Evolutionary conservation across 2,888 invertebrate species (phyloP), one percentile per base, ranked within the genome.

Genomic region (Linyphia triangularis): DNA sequence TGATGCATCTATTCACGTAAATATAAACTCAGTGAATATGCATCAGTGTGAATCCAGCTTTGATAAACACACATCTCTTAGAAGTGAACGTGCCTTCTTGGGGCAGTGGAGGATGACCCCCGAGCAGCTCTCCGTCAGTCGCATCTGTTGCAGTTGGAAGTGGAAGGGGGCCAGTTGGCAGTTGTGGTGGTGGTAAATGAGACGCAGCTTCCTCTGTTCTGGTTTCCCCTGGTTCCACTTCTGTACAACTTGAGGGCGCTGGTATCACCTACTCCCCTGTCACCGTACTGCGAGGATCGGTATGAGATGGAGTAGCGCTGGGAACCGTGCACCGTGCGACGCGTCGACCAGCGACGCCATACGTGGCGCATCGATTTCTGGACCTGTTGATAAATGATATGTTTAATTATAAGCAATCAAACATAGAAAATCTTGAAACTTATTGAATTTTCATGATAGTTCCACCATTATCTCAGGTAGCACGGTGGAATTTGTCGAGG

Each of bases 301-400:
- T 85, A 90, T 2, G 90, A 86, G 33, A 84, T 19, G 10, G 89
- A 88, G 26, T 85, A 88, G 16, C 90, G 43, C 16, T 85, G 86
- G 4, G 86, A 89, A 7, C 90, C 89, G 30, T 90, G 85, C 2
- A 91, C 82, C 2, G 90, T 89, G 22, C 91, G 86, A 13, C 83
- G 73, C 2, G 90, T 95, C 92, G 95, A 95, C 96, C 97, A 97
- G 89, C 96, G 94, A 90, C 95, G 95, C 91, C 96, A 95, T 92
- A 96, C 96, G 93, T 97, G 96, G 33, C 96, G 94, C 90, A 97
- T 94, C 0, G 97, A 95, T 92, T 96, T 96, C 72, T 96, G 95
- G 9, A 91, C 91, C 90, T 90, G 67, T 6, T 33, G 6, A 65
- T 30, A n/a, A 26, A 61, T n/a, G n/a, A n/a, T n/a, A n/a, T n/a